Evolutionary conservation across 2,113 vertebrate species (phyloP).

Genomic region (Gambusia affinis): DNA sequence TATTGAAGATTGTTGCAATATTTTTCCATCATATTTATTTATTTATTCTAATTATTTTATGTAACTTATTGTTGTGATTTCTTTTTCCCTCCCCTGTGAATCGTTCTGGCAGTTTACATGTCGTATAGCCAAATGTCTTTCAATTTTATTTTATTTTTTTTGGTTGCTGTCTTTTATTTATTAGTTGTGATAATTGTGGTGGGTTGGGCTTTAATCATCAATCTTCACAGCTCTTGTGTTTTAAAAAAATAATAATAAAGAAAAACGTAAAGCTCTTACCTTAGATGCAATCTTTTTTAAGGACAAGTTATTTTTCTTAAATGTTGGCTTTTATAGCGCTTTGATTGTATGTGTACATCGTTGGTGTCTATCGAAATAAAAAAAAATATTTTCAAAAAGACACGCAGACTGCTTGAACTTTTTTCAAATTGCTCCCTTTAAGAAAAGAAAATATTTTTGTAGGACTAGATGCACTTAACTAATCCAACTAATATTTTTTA

Average conservation of each 20-base stretch:
- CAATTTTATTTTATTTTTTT: slow-evolving; percentile 42
- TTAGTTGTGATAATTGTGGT: slow-evolving; percentile 81
- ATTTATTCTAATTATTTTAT: slow-evolving; percentile 93
- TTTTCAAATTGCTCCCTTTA: neutral
- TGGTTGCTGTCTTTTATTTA: slow-evolving; percentile 39
- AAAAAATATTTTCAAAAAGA: slow-evolving; percentile 95
- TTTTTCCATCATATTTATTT: slow-evolving; percentile 97
- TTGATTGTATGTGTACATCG: slow-evolving; percentile 96
- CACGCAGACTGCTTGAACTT: slow-evolving; percentile 22
- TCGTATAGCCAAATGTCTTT: slow-evolving; percentile 85
- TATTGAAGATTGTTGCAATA: slow-evolving; percentile 90
- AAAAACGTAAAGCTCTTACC: slow-evolving; percentile 91
- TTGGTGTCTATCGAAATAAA: slow-evolving; percentile 93
- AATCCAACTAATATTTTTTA: too few species aligned
- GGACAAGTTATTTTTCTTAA: slow-evolving; percentile 99
- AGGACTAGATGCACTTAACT: neutral
- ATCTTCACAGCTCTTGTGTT: slow-evolving; percentile 83
- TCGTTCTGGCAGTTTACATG: slow-evolving; percentile 88
- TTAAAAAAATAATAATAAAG: slow-evolving; percentile 35
- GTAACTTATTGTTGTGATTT: slow-evolving; percentile 87
- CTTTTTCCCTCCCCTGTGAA: slow-evolving; percentile 60
- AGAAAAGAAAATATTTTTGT: neutral
- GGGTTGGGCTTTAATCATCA: slow-evolving; percentile 81
- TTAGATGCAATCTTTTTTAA: slow-evolving; percentile 99
- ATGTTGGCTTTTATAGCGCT: slow-evolving; percentile 99